These are phyloP conservation scores for Aegotheles bennettii DNA, from an alignment of 2,113 vertebrate species.

Conservation along the genomic window DNA sequence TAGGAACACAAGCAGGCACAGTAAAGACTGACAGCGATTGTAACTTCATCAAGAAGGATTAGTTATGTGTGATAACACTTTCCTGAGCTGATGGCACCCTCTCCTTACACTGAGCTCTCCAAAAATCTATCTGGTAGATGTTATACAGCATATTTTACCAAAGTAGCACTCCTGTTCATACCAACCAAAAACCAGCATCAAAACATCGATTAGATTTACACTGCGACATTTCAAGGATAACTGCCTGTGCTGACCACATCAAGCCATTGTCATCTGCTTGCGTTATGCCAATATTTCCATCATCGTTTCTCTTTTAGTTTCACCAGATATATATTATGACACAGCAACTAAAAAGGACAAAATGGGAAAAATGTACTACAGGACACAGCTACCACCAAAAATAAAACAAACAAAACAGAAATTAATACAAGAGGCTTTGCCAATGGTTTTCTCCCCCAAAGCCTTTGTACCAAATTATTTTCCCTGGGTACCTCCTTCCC, in stretches of 20 bases:
- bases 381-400: background rate
- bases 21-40: background rate
- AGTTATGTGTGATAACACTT: background rate
- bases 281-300: background rate
- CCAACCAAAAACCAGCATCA: background rate
- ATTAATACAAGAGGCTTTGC: background rate
- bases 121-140: background rate
- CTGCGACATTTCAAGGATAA: background rate
- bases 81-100: background rate
- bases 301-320: background rate
- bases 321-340: too few relatives aligned
- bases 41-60: background rate
- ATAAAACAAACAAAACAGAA: background rate
- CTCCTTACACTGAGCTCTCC: background rate
- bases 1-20: background rate
- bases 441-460: background rate
- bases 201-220: background rate
- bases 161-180: background rate
- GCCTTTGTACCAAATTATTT: background rate
- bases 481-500: background rate
- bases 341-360: background rate
- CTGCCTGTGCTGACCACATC: background rate
- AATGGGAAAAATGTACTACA: background rate
- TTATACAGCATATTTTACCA: background rate
- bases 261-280: background rate